Percentiles rank a stretch among this genome's conserved stretches.
phyloP scores from a whole-genome alignment of 2,888 invertebrate genomes.

The Chrysotoxum bicinctum region DNA sequence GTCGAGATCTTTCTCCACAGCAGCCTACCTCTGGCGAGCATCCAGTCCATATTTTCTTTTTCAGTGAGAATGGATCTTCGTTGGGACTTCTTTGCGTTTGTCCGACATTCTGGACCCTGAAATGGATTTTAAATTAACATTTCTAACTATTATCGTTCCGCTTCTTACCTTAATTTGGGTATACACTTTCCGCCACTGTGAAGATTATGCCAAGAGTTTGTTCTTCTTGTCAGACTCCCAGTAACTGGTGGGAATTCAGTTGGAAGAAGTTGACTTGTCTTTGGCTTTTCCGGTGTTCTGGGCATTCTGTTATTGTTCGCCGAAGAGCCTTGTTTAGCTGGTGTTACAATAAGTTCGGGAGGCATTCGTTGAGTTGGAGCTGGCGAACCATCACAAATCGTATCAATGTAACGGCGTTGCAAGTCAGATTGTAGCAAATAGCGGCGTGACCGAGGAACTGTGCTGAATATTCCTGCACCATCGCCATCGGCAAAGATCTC shows the following conservation, averaged over 20 bases:
- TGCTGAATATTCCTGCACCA: constrained; percentile 67
- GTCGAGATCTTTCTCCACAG: constrained; percentile 76
- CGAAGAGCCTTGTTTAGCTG: constrained; percentile 75
- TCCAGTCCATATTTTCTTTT: constrained; percentile 90
- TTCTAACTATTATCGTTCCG: not conserved
- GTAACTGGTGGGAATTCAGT: constrained; percentile 76
- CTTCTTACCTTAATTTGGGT: constrained; percentile 74
- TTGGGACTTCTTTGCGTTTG: constrained; percentile 64
- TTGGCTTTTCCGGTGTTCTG: constrained; percentile 30
- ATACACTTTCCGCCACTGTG: constrained; percentile 75
- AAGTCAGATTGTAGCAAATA: constrained; percentile 79
- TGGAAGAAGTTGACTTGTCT: constrained; percentile 29
- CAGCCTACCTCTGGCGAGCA: constrained; percentile 80
- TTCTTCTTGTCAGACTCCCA: constrained; percentile 75
- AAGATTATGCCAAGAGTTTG: constrained; percentile 81
- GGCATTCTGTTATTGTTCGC: not conserved
- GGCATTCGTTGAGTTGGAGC: constrained; percentile 79
- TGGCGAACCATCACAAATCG: constrained; percentile 75
- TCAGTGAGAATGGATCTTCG: constrained; percentile 85
- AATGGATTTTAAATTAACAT: not conserved
- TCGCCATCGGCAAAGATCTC: constrained; percentile 82
- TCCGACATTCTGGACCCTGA: constrained; percentile 73
- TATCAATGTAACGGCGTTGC: constrained; percentile 78
- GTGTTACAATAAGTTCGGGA: constrained; percentile 82
- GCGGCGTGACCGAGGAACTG: constrained; percentile 77